phyloP scores from a whole-genome alignment of 2,888 invertebrate genomes.

The Drosophila monieri region DNA sequence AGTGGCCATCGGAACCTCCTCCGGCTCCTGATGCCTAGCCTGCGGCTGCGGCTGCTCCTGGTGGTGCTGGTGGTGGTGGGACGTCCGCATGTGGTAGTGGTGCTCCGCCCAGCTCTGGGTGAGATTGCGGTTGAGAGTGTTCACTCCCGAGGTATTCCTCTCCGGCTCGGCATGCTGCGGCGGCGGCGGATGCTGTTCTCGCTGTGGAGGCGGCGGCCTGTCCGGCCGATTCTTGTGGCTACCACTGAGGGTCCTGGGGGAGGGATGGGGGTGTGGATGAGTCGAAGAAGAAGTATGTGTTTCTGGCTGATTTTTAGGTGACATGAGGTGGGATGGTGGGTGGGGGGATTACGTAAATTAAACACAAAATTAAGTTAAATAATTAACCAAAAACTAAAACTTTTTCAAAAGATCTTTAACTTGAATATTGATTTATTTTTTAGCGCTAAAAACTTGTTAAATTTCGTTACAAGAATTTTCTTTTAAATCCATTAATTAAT shows the following conservation, averaged over 20 bases:
- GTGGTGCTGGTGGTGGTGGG: neutral
- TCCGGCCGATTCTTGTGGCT: neutral
- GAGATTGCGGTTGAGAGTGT: slow-evolving; percentile 6
- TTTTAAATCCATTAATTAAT: too few species aligned
- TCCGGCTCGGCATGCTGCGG: neutral
- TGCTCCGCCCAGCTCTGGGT: slow-evolving; percentile 25
- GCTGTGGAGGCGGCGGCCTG: neutral
- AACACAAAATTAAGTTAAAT: neutral
- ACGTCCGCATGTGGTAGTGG: neutral
- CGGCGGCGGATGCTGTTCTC: neutral
- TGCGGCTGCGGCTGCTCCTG: neutral
- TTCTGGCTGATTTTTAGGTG: neutral
- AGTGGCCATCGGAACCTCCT: neutral
- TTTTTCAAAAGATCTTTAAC: too few species aligned
- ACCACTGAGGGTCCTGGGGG: slow-evolving; percentile 21
- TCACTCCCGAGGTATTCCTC: neutral
- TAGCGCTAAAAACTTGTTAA: too few species aligned
- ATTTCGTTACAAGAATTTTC: too few species aligned
- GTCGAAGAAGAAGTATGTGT: slow-evolving; percentile 7
- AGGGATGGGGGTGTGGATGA: slow-evolving; percentile 20
- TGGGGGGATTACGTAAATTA: neutral
- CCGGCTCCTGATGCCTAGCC: neutral
- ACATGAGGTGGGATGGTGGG: neutral
- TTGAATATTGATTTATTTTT: too few species aligned
- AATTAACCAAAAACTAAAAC: neutral